These are phyloP conservation scores for Microhierax caerulescens DNA, from an alignment of 2,797 vertebrate species.

Conservation along the genomic window DNA sequence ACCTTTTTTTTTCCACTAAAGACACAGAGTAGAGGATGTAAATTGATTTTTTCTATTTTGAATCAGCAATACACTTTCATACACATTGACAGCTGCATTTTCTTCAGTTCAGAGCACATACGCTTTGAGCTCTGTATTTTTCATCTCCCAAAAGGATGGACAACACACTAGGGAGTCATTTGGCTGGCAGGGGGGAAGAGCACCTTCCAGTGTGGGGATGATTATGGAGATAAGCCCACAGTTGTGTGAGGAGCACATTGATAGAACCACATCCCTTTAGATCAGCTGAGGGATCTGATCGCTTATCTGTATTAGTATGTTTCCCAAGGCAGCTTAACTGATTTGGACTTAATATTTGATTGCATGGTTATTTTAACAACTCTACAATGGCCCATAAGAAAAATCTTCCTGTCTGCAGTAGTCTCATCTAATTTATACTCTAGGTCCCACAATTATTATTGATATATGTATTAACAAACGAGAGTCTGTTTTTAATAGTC, in stretches of 20 bases:
- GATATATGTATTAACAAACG: not conserved
- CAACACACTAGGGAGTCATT: not conserved
- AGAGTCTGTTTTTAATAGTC: not conserved
- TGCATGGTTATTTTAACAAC: not conserved
- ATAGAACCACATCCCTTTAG: not conserved
- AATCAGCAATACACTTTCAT: not conserved
- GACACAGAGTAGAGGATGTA: not conserved
- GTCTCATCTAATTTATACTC: not conserved
- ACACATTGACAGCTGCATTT: not conserved
- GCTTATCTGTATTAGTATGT: not conserved
- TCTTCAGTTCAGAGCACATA: not conserved
- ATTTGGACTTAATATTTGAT: not conserved
- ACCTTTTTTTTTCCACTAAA: not conserved
- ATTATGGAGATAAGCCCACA: not conserved
- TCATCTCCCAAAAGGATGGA: not conserved
- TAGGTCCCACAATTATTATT: not conserved
- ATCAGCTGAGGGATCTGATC: not conserved
- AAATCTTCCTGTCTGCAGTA: not conserved
- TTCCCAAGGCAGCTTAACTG: not conserved
- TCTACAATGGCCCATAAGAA: not conserved
- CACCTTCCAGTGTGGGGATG: not conserved
- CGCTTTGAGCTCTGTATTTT: not conserved
- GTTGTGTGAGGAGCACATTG: not conserved
- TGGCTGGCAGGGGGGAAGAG: not conserved
- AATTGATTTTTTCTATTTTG: conserved; percentile 11